Conservation (phyloP, 2,888 invertebrate species). For the Osmoderma eremita region DNA sequence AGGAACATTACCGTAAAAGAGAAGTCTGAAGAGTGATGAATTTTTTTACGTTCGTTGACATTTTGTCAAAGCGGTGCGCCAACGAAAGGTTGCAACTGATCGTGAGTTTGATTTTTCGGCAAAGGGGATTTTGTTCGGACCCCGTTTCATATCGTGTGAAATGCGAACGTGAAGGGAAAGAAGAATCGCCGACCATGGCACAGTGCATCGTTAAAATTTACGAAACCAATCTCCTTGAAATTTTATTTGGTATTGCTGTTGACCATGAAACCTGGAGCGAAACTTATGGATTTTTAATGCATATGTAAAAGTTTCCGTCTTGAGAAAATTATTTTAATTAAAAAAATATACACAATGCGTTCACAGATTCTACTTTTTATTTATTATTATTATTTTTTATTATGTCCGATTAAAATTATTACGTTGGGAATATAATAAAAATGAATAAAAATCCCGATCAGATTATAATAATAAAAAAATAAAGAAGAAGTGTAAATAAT, state of each 20-base stretch:
- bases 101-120: neutral
- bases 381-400: too few species aligned
- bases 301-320: neutral
- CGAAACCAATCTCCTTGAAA: conserved; percentile 4
- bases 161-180: conserved; percentile 3
- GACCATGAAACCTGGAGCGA: neutral
- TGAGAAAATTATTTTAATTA: too few species aligned
- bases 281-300: neutral
- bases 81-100: neutral
- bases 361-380: too few species aligned
- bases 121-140: neutral
- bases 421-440: too few species aligned
- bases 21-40: conserved; percentile 15
- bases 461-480: too few species aligned
- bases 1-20: conserved; percentile 13
- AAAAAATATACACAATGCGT: too few species aligned
- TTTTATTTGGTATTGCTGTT: conserved; percentile 1
- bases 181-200: neutral
- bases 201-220: neutral
- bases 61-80: conserved; percentile 18
- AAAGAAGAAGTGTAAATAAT: too few species aligned
- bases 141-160: neutral
- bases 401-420: too few species aligned
- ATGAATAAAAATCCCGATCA: too few species aligned
- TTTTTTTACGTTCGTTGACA: conserved; percentile 19